These are phyloP conservation scores for Xanthia icteritia DNA, from an alignment of 2,888 invertebrate species.

Conservation along the genomic window DNA sequence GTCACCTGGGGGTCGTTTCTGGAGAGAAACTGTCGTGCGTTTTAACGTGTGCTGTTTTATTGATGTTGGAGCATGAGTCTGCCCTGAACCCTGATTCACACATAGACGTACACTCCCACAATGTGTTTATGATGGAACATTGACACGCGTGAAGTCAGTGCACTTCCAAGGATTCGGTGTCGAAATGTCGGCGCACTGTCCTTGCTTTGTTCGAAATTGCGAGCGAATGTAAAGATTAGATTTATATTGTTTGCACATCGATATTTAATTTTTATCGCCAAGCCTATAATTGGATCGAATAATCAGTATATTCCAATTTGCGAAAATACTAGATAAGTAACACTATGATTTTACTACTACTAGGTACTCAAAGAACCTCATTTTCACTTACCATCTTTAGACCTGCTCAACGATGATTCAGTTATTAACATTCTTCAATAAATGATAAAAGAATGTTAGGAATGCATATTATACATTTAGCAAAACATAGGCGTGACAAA, in stretches of 20 bases:
- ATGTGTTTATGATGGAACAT: slow-evolving; percentile 66
- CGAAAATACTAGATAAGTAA: background rate
- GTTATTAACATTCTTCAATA: background rate
- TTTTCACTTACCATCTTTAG: background rate
- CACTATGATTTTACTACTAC: background rate
- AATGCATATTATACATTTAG: slow-evolving; percentile 17
- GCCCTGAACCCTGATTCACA: slow-evolving; percentile 53
- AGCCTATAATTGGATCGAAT: background rate
- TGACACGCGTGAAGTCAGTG: slow-evolving; percentile 65
- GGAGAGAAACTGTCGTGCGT: slow-evolving; percentile 51
- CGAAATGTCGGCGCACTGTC: slow-evolving; percentile 60
- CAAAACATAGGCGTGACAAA: slow-evolving; percentile 22
- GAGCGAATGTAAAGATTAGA: slow-evolving; percentile 47
- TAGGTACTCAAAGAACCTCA: background rate
- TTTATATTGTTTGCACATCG: slow-evolving; percentile 45
- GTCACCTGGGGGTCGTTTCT: slow-evolving; percentile 60
- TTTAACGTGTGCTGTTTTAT: slow-evolving; percentile 56
- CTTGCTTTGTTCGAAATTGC: slow-evolving; percentile 64
- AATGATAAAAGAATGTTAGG: slow-evolving; percentile 4
- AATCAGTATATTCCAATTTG: background rate
- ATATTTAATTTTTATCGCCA: slow-evolving; percentile 12
- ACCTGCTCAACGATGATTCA: background rate
- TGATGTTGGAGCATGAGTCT: slow-evolving; percentile 45
- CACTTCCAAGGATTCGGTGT: slow-evolving; percentile 63
- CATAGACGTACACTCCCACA: slow-evolving; percentile 29